Evolutionary conservation across 2,888 invertebrate species (phyloP), one percentile per base, ranked within the genome.

Genomic region (Craniophora ligustri): DNA sequence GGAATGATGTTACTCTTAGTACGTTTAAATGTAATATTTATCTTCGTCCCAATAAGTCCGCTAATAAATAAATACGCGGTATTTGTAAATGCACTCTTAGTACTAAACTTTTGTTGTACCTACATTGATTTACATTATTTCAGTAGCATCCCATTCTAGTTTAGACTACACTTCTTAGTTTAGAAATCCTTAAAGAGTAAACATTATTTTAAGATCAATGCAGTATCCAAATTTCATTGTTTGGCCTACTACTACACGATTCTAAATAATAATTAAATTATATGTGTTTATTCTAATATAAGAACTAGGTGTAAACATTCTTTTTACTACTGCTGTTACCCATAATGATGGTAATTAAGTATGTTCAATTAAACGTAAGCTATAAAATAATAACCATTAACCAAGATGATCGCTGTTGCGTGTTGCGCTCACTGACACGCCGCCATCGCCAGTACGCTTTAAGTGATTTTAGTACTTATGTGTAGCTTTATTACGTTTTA

Each of bases 311-410:
- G 5, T 26, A 8, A 6, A 45, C 31, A 11, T 39, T 11, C 26
- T 30, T 47, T 31, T 55, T 11, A 60, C 41, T 60, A 42, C 63
- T 11, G 19, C 16, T 19, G 40, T 46, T 39, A 42, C 34, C 34
- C 30, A 5, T 34, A 16, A 34, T 42, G 7, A 14, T n/a, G 8
- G 32, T 23, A 13, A 55, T 55, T 41, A 55, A 19, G 6, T 31
- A 10, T 39, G 42, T 47, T 30, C 21, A 26, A 19, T 34, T 5
- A 4, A 38, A 48, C 15, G 32, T 47, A 19, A 39, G 32, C 21
- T 39, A 62, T 60, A 47, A 60, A 60, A 59, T 60, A 42, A 30
- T 35, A 31, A 34, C 38, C 15, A 55, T 55, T 54, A 61, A 23
- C 21, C n/a, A 7, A 18, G n/a, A 42, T 36, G 15, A 42, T 55